phyloP scores from a whole-genome alignment of 1,140 invertebrate genomes.

The Drosophila funebris region DNA sequence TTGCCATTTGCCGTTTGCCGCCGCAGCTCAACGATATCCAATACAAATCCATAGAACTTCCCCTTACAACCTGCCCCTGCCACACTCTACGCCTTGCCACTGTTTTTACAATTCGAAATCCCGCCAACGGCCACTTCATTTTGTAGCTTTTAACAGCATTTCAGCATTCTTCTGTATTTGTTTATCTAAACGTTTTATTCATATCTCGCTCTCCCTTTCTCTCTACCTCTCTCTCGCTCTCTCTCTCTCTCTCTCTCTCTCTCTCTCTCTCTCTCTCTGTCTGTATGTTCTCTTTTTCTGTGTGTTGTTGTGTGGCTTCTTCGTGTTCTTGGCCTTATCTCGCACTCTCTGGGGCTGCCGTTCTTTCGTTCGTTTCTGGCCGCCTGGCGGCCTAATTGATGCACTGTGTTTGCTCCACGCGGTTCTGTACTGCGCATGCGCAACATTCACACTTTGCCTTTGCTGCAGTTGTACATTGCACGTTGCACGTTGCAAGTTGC shows the following conservation, averaged over 20 bases:
- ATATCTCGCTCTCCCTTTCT: slow-evolving; percentile 40
- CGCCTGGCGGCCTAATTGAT: slow-evolving; percentile 76
- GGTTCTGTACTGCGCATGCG: slow-evolving; percentile 64
- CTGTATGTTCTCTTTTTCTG: slow-evolving; percentile 24
- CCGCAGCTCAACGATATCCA: slow-evolving; percentile 15
- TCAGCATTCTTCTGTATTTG: slow-evolving; percentile 80
- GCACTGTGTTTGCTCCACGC: slow-evolving; percentile 59
- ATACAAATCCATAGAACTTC: slow-evolving; percentile 4
- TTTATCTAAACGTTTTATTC: slow-evolving; percentile 81
- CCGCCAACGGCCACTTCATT: slow-evolving; percentile 76
- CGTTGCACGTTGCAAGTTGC: slow-evolving; percentile 8
- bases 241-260: slow-evolving; percentile 9
- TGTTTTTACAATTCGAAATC: slow-evolving; percentile 36
- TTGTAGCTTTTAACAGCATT: slow-evolving; percentile 79
- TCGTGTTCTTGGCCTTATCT: slow-evolving; percentile 60
- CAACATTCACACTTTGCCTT: slow-evolving; percentile 76
- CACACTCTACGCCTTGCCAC: not conserved
- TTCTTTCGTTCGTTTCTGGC: not conserved
- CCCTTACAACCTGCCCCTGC: not conserved
- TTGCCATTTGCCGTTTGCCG: not conserved
- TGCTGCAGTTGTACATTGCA: slow-evolving; percentile 2
- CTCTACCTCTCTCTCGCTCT: not conserved
- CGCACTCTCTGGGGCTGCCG: slow-evolving; percentile 35
- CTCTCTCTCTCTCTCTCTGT: not conserved
- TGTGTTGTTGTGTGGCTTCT: slow-evolving; percentile 45